phyloP scores from a whole-genome alignment of 2,888 invertebrate species.

The Anodontia alba region DNA sequence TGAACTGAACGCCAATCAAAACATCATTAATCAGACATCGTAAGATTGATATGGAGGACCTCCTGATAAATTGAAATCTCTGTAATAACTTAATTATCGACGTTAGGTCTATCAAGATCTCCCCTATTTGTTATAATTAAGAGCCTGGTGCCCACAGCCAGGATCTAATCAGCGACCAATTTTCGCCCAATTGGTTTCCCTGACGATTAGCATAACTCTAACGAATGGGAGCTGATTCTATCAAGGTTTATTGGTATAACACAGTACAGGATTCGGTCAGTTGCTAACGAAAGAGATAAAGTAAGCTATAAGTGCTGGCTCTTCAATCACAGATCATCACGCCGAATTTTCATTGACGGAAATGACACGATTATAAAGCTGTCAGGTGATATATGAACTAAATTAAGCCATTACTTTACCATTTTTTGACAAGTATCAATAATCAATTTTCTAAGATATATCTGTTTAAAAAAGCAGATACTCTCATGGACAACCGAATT shows the following conservation, averaged over 20 bases:
- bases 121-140: conserved; percentile 66
- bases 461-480: conserved; percentile 26
- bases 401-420: conserved; percentile 53
- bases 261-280: conserved; percentile 43
- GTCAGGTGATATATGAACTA: conserved; percentile 44
- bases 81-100: conserved; percentile 52
- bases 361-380: conserved; percentile 53
- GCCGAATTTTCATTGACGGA: background rate
- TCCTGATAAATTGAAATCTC: conserved; percentile 24
- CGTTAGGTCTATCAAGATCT: conserved; percentile 42
- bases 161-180: conserved; percentile 43
- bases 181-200: conserved; percentile 51
- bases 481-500: conserved; percentile 9
- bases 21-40: conserved; percentile 14
- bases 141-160: conserved; percentile 36
- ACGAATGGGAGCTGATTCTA: conserved; percentile 19
- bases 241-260: conserved; percentile 51
- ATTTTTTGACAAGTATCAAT: conserved; percentile 35
- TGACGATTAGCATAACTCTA: conserved; percentile 40
- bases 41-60: background rate
- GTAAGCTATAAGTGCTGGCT: background rate
- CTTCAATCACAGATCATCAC: conserved; percentile 2
- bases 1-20: conserved; percentile 8
- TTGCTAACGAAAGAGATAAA: background rate
- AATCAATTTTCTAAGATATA: conserved; percentile 53